These are phyloP conservation scores for Frankliniella intonsa DNA, from an alignment of 2,888 invertebrate species.

Conservation along the genomic window DNA sequence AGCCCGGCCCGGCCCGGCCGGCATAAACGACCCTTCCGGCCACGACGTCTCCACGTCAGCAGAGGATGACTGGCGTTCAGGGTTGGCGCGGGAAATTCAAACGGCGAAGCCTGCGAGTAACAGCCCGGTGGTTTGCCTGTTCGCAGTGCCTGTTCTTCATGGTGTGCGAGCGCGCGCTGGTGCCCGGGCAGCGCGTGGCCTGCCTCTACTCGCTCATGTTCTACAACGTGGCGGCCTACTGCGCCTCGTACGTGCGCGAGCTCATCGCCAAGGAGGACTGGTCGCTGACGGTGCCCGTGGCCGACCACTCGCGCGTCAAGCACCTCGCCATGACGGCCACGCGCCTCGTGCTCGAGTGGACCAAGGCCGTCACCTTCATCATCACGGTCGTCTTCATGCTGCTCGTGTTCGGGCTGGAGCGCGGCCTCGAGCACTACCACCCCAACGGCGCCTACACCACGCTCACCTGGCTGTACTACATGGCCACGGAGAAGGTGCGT, in stretches of 20 bases:
- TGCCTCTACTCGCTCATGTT: slow-evolving; percentile 74
- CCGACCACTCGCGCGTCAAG: slow-evolving; percentile 65
- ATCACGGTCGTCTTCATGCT: slow-evolving; percentile 72
- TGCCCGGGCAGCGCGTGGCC: slow-evolving; percentile 56
- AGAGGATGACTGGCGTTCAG: not conserved
- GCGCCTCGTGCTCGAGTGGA: slow-evolving; percentile 75
- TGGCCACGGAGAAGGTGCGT: slow-evolving; percentile 62
- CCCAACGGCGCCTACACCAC: slow-evolving; percentile 63
- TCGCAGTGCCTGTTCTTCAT: slow-evolving; percentile 67
- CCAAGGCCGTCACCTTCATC: slow-evolving; percentile 73
- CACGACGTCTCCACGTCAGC: no score
- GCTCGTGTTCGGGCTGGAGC: slow-evolving; percentile 68
- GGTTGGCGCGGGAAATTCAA: not conserved
- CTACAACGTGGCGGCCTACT: slow-evolving; percentile 75
- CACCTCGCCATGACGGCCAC: slow-evolving; percentile 78
- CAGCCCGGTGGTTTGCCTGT: not conserved
- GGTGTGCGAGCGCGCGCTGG: slow-evolving; percentile 63
- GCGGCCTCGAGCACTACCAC: slow-evolving; percentile 67
- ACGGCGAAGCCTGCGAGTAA: not conserved
- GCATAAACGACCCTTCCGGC: no score
- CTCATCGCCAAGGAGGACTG: slow-evolving; percentile 69
- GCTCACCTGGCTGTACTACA: slow-evolving; percentile 64
- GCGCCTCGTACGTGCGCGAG: slow-evolving; percentile 69
- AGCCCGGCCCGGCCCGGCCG: no score
- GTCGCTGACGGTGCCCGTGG: slow-evolving; percentile 70